Base-by-base conservation (phyloP, 2,888 invertebrate genomes). In the Agrochola lychnidis region DNA sequence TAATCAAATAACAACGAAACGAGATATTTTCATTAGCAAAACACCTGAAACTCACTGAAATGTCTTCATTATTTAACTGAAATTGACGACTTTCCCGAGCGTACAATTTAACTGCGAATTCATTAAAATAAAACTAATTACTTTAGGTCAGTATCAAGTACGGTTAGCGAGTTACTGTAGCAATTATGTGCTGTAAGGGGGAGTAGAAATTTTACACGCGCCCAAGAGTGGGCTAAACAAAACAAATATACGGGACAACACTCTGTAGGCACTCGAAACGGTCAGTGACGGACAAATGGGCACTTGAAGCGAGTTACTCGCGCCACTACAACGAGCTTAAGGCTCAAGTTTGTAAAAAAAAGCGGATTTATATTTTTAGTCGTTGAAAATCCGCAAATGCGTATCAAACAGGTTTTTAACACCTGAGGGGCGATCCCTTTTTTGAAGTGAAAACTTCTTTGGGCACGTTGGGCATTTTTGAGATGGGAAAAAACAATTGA, bases 201-300 rank as follows among this genome's bases (percentile, higher is more conserved):
- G 70, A 70, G 71, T 63, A 63, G 77, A 72, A 78, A 82, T 78
- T 84, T 83, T 85, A 87, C 69, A 75, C 73, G 74, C 66, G 69
- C 70, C 68, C 79, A 72, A 57, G 82, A 87, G 87, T 85, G 86
- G 89, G 84, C 88, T 90, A 89, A 92, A 92, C 92, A 91, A 91
- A 91, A 92, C 91, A 92, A 91, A 92, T 92, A 91, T 90, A 91
- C 90, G 89, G 88, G 91, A 90, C 92, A 88, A 88, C 90, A 89
- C 91, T 92, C 88, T 89, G 90, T 89, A 89, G 88, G 89, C 75
- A 84, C 94, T 93, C 86, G 89, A 89, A 91, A 89, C 93, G 94
- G 93, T 89, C 94, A 92, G 91, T 94, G 94, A 95, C 90, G 92
- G 95, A 95, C 95, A 95, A 95, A 95, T 95, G 94, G 94, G 93